A percentile compares a stretch with the other conserved stretches of the same genome.
phyloP scores from a whole-genome alignment of 2,113 vertebrate species.

The Alethe diademata region DNA sequence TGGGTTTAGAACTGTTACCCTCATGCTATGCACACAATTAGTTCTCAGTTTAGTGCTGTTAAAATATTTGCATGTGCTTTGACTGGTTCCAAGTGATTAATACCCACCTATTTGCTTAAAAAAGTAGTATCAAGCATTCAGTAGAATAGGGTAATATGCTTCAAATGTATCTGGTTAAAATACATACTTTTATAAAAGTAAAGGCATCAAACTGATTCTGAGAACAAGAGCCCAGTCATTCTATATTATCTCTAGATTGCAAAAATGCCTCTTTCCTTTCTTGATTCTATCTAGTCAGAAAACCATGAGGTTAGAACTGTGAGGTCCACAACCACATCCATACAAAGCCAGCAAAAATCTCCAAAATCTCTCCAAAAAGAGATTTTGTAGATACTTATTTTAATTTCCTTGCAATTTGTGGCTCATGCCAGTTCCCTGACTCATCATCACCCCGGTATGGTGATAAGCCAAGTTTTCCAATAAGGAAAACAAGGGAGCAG shows the following conservation, averaged over 20 bases:
- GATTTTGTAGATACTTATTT: not conserved
- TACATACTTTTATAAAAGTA: not conserved
- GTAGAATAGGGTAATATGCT: not conserved
- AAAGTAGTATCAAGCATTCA: not conserved
- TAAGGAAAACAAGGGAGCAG: conserved; percentile 29
- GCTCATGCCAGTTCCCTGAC: conserved; percentile 43
- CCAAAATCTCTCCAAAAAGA: not conserved
- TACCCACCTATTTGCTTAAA: not conserved
- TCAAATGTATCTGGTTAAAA: not conserved
- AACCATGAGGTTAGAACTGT: not conserved
- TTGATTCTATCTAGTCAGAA: not conserved
- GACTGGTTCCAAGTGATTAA: not conserved
- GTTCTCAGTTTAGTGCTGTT: not conserved
- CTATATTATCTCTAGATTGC: not conserved
- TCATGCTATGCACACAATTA: not conserved
- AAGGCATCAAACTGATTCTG: not conserved
- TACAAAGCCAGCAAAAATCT: not conserved
- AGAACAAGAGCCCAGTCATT: not conserved
- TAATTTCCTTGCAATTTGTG: conserved; percentile 15
- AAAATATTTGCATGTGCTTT: not conserved
- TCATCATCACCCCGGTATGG: not conserved
- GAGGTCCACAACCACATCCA: not conserved
- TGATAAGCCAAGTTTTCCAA: conserved; percentile 26
- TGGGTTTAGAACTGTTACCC: not conserved
- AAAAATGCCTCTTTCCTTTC: not conserved